phyloP scores from a whole-genome alignment of 1,140 invertebrate genomes.

The Cotesia typhae region DNA sequence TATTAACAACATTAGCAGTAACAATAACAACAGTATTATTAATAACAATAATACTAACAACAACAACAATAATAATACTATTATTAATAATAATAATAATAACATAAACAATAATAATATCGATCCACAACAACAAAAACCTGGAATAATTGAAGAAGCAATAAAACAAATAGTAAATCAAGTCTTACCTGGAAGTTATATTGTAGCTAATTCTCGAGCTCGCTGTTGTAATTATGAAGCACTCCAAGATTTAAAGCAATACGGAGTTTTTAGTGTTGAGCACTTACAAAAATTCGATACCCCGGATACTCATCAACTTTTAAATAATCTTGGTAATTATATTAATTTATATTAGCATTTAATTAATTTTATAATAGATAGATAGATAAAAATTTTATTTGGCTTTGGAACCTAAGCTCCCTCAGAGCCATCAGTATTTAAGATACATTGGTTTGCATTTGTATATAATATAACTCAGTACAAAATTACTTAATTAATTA shows the following conservation, averaged over 20 bases:
- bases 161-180: conserved; percentile 55
- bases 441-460: no score
- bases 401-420: no score
- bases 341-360: conserved; percentile 29
- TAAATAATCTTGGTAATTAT: conserved; percentile 53
- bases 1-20: no score
- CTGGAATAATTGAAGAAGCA: conserved; percentile 58
- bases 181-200: conserved; percentile 55
- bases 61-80: no score
- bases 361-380: neutral
- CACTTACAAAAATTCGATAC: conserved; percentile 58
- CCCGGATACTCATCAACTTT: conserved; percentile 55
- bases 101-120: conserved; percentile 38
- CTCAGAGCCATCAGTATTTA: no score
- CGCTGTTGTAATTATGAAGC: conserved; percentile 61
- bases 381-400: conserved; percentile 26
- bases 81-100: no score
- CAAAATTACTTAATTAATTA: no score
- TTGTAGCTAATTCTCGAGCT: conserved; percentile 60
- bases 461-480: no score
- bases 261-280: conserved; percentile 59
- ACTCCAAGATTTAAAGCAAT: conserved; percentile 56
- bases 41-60: no score
- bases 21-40: neutral
- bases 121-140: conserved; percentile 37